Percentiles rank a stretch among this genome's conserved stretches.
Conservation (phyloP, 2,113 vertebrate genomes). For the Microtus montanus region DNA sequence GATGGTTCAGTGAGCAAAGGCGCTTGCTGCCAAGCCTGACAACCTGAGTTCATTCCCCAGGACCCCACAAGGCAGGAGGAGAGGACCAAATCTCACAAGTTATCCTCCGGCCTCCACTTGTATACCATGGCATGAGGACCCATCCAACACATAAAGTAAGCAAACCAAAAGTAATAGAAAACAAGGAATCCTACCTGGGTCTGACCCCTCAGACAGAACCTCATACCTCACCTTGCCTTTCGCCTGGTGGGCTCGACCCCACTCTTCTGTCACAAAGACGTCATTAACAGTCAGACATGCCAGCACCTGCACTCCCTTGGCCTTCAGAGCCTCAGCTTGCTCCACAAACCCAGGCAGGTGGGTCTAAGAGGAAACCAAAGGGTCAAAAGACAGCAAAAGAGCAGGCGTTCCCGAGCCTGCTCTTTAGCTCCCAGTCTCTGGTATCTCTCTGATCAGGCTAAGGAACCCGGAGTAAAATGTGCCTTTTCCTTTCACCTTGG, state of each 20-base stretch:
- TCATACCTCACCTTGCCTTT: constrained; percentile 88
- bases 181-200: neutral
- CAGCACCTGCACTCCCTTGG: constrained; percentile 88
- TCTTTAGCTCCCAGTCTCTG: neutral
- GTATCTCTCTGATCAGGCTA: neutral
- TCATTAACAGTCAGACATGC: constrained; percentile 93
- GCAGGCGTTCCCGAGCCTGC: neutral
- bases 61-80: too few relatives aligned
- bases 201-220: neutral
- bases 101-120: neutral
- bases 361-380: constrained; percentile 82
- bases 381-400: neutral
- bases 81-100: neutral
- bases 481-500: neutral
- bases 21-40: neutral
- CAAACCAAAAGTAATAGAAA: neutral
- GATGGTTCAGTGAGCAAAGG: too few relatives aligned
- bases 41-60: neutral
- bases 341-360: constrained; percentile 93
- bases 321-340: constrained; percentile 85
- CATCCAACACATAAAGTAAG: neutral
- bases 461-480: neutral
- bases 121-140: neutral
- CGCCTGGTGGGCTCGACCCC: constrained; percentile 88
- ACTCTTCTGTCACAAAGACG: constrained; percentile 91